Evolutionary conservation across 2,888 invertebrate genomes (phyloP), one percentile per base, ranked within the genome.

Genomic region (Rotaria sp.): DNA sequence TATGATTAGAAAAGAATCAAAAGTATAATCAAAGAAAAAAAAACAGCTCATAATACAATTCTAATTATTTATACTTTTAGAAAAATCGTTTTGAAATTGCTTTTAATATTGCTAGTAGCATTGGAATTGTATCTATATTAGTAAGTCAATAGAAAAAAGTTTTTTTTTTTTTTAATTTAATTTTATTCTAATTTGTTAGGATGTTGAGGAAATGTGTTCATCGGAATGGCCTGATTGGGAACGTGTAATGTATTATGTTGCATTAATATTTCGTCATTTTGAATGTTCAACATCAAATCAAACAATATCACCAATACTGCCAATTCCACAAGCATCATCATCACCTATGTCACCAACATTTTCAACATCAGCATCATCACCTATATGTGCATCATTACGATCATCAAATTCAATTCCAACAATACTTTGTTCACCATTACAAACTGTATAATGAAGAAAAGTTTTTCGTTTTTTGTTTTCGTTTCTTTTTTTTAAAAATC

Each of bases 261-360:
- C 80, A 80, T 45, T 80, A n/a, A 80, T 80, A 24, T 80, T 80
- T 80, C 80, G 80, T 45, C 80, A 80, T 80, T 80, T 80, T n/a
- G 80, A 80, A 45, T 45, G 80, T 26, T 45, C 30, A 67, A 2
- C 35, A 67, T 3, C 35, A 8, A 67, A 13, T 80, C 80, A 80
- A 45, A 21, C 80, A 11, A 80, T 45, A 7, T 45, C 45, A 26
- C 45, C 80, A 5, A 26, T 38, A 45, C 21, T 45, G n/a, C 45
- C 45, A n/a, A 80, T 45, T 24, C 45, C 80, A 45, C 41, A 41
- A 80, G 45, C 41, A n/a, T 21, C 41, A 26, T 24, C 80, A n/a
- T 80, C 80, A 15, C 80, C 80, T 21, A 7, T 80, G 7, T 80
- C 80, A 26, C 45, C 80, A 41, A 26, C 80, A 80, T 80, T 45